These are phyloP conservation scores for Phalacrocorax brasilianus DNA, from an alignment of 2,113 vertebrate species.

Conservation along the genomic window DNA sequence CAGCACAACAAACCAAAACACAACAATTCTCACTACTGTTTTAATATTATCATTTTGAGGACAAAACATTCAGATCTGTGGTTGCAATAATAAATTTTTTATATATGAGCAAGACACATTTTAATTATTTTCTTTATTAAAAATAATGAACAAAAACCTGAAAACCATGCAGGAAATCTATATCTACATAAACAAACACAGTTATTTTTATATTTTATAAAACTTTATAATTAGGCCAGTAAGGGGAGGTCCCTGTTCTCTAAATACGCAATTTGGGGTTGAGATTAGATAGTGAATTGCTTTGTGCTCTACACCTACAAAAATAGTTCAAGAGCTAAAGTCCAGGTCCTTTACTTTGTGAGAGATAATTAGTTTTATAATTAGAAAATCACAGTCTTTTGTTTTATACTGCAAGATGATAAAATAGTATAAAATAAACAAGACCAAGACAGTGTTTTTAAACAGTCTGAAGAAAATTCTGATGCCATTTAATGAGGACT, in stretches of 20 bases:
- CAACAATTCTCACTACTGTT: background rate
- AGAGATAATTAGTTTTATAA: conserved; percentile 23
- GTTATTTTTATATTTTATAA: background rate
- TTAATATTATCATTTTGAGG: background rate
- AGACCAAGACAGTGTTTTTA: background rate
- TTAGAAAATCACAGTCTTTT: background rate
- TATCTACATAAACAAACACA: background rate
- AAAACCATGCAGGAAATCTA: background rate
- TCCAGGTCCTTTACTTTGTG: background rate
- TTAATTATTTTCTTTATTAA: background rate
- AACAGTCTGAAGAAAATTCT: background rate
- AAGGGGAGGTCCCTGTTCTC: background rate
- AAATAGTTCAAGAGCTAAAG: background rate
- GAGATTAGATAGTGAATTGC: background rate
- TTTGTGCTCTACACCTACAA: background rate
- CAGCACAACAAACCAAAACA: background rate
- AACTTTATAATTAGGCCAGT: background rate
- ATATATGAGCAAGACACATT: background rate
- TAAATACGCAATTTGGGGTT: background rate
- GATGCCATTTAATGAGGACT: background rate
- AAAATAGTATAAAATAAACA: background rate
- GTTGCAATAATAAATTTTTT: background rate
- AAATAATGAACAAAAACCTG: background rate
- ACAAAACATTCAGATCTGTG: background rate
- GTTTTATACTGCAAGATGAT: background rate